These are phyloP conservation scores for Machimus rusticus DNA, from an alignment of 2,888 invertebrate species.

Conservation along the genomic window DNA sequence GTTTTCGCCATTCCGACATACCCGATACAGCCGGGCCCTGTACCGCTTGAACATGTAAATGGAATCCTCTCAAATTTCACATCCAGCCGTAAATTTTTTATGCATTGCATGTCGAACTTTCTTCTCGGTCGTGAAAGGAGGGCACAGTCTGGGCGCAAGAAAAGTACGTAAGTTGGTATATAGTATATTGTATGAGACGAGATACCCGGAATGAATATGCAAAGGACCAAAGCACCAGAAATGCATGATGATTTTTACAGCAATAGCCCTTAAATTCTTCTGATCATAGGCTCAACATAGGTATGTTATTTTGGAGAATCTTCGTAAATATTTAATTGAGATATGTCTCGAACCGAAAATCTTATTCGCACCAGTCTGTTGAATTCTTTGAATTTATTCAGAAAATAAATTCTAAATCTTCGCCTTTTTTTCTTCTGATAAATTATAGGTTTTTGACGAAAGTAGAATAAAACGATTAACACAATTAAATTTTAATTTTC, in stretches of 20 bases:
- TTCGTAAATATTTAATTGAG: background rate
- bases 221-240: background rate
- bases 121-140: constrained; percentile 2
- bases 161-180: background rate
- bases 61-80: constrained; percentile 22
- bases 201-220: constrained; percentile 1
- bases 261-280: background rate
- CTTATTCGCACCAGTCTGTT: background rate
- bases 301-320: background rate
- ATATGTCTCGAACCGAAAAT: background rate
- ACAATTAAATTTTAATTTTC: too few species aligned
- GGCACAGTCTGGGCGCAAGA: background rate
- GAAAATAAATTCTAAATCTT: background rate
- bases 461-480: background rate
- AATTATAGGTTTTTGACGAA: background rate
- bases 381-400: background rate
- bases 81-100: constrained; percentile 37
- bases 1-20: constrained; percentile 24
- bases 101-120: constrained; percentile 40
- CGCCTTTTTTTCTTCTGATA: background rate
- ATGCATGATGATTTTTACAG: background rate
- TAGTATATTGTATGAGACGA: background rate
- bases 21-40: background rate
- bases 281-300: background rate
- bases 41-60: constrained; percentile 1